Base-by-base conservation (phyloP, 2,113 vertebrate species). In the Pogonocichla stellata region DNA sequence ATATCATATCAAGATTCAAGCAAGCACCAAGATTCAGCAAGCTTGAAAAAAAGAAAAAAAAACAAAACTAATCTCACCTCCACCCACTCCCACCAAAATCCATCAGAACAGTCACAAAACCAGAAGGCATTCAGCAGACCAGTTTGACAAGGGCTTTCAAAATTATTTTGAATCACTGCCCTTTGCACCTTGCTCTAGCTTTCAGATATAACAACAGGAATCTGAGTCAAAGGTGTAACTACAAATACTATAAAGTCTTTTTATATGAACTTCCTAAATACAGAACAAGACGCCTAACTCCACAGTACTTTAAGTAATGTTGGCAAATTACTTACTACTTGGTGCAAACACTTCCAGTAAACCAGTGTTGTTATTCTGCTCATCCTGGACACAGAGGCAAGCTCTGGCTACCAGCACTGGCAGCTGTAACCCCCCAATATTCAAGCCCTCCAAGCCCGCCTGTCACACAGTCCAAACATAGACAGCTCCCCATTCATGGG, bases 381-480 rank as follows among this genome's bases (percentile, higher is more conserved):
- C 36, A 22, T 29, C 19, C 61, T 40, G 20, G 8, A 8, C 73
- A 29, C 54, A 56, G 12, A 43, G 3, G 14, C 29, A 36, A 86
- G 38, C 20, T 51, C 62, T 47, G 36, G 16, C 11, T 12, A 67
- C 7, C 22, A 64, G 24, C 48, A 79, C 28, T 5, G 50, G 53
- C 34, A 90, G 53, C 40, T 47, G 10, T 5, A 79, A 42, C 4
- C 2, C 17, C 10, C 16, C 26, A 25, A 25, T 14, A 56, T 14
- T 47, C 43, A 79, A 67, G 33, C 38, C 79, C 56, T 54, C 7
- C 4, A 2, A 69, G 60, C 9, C n/a, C 0, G 0, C 5, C 23
- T 40, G 42, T 14, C 70, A 40, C 19, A 70, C 61, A 50, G 38
- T 5, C 20, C 47, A 51, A 74, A 58, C 23, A 71, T 23, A n/a